Conservation (phyloP, 2,888 invertebrate genomes). For the Desoria tigrina region DNA sequence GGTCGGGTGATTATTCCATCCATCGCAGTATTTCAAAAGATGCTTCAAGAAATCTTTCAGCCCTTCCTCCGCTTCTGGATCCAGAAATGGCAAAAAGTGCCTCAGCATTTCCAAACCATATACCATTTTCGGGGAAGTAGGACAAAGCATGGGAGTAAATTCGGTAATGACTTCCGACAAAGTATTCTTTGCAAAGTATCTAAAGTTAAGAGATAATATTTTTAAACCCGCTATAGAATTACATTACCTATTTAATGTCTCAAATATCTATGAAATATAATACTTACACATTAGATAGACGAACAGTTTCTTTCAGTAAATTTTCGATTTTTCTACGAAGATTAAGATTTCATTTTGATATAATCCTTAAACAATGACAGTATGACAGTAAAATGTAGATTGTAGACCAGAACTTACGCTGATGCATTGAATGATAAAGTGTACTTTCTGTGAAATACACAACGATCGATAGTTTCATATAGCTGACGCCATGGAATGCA, state of each 20-base stretch:
- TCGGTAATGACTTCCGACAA: constrained; percentile 85
- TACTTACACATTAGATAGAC: constrained; percentile 47
- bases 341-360: constrained; percentile 2
- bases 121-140: constrained; percentile 64
- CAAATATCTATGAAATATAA: too few species aligned
- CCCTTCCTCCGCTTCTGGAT: constrained; percentile 58
- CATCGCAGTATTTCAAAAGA: constrained; percentile 75
- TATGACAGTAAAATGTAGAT: neutral
- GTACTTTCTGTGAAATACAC: constrained; percentile 61
- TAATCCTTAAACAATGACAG: too few species aligned
- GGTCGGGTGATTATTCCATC: constrained; percentile 70
- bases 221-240: too few species aligned
- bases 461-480: constrained; percentile 67
- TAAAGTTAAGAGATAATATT: constrained; percentile 56
- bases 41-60: constrained; percentile 75
- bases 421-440: constrained; percentile 54
- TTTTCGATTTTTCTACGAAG: constrained; percentile 49
- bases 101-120: constrained; percentile 66
- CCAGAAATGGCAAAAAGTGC: constrained; percentile 74
- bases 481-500: constrained; percentile 83
- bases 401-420: constrained; percentile 37
- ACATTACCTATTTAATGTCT: too few species aligned
- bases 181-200: constrained; percentile 70
- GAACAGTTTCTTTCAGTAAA: constrained; percentile 47
- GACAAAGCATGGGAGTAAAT: constrained; percentile 76